Evolutionary conservation across 2,797 vertebrate genomes (phyloP).

Genomic region (Lutjanus argentimaculatus): DNA sequence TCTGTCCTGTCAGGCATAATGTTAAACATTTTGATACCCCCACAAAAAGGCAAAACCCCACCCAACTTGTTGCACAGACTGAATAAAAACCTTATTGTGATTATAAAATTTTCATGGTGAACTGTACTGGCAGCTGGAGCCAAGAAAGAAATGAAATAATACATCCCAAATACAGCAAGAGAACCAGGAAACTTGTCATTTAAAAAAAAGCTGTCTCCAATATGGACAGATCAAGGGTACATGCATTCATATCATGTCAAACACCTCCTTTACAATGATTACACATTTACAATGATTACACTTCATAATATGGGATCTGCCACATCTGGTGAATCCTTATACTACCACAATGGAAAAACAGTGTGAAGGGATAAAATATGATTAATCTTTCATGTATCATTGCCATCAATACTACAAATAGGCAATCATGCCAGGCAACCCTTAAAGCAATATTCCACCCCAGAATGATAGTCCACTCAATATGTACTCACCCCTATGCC

Average conservation of each 20-base stretch:
- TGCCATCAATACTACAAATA: not conserved
- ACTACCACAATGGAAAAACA: not conserved
- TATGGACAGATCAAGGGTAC: not conserved
- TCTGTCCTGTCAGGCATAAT: constrained; percentile 34
- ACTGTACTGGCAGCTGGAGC: constrained; percentile 5
- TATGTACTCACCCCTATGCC: too few species aligned
- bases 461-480: too few species aligned
- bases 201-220: not conserved
- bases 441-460: too few species aligned
- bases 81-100: constrained; percentile 29
- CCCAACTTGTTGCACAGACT: constrained; percentile 10
- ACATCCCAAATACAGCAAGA: constrained; percentile 9
- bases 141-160: constrained; percentile 16
- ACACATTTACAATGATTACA: constrained; percentile 54
- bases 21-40: constrained; percentile 39
- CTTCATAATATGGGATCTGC: not conserved
- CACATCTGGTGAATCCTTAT: not conserved
- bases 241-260: not conserved
- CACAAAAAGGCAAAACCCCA: constrained; percentile 14
- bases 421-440: not conserved
- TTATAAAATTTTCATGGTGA: constrained; percentile 15
- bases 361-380: constrained; percentile 9
- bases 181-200: not conserved
- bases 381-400: not conserved
- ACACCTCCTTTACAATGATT: constrained; percentile 45